Percentiles rank a stretch among this genome's conserved stretches.
Conservation (phyloP, 2,888 invertebrate species). For the Mechanitis mazaeus region DNA sequence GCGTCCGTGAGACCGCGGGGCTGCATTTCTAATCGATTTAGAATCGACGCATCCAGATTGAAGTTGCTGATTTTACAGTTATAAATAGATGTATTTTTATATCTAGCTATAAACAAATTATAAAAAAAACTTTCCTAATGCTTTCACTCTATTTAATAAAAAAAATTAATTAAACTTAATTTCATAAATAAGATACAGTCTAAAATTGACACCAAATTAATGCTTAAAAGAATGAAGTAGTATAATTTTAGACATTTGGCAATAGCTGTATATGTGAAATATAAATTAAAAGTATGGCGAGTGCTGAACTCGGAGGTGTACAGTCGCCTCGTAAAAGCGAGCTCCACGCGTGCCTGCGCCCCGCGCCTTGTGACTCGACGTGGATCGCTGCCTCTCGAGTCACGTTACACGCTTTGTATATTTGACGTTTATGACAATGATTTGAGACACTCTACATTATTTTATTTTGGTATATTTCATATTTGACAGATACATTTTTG, state of each 20-base stretch:
- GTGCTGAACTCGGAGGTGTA: slow-evolving; percentile 3
- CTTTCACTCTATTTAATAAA: too few relatives aligned
- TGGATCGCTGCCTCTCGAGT: slow-evolving; percentile 22
- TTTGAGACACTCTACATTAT: slow-evolving; percentile 4
- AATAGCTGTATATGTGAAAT: too few relatives aligned
- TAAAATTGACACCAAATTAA: too few relatives aligned
- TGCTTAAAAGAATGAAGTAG: too few relatives aligned
- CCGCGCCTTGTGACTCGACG: slow-evolving; percentile 28
- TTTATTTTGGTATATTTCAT: slow-evolving; percentile 1
- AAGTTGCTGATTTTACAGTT: neutral
- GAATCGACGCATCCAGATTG: slow-evolving; percentile 17
- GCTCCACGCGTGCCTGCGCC: slow-evolving; percentile 30
- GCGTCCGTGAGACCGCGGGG: slow-evolving; percentile 21
- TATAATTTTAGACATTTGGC: too few relatives aligned
- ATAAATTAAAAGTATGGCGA: too few relatives aligned
- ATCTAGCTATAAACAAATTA: too few relatives aligned
- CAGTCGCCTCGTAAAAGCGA: slow-evolving; percentile 8
- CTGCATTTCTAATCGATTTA: slow-evolving; percentile 25
- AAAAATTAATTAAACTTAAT: too few relatives aligned
- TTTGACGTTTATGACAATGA: slow-evolving; percentile 21
- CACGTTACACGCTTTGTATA: neutral
- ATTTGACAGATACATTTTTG: too few relatives aligned
- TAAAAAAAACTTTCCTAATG: too few relatives aligned
- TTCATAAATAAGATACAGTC: too few relatives aligned
- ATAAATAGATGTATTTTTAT: neutral